Evolutionary conservation across 2,888 invertebrate species (phyloP).

Genomic region (Pyrgus malvae): DNA sequence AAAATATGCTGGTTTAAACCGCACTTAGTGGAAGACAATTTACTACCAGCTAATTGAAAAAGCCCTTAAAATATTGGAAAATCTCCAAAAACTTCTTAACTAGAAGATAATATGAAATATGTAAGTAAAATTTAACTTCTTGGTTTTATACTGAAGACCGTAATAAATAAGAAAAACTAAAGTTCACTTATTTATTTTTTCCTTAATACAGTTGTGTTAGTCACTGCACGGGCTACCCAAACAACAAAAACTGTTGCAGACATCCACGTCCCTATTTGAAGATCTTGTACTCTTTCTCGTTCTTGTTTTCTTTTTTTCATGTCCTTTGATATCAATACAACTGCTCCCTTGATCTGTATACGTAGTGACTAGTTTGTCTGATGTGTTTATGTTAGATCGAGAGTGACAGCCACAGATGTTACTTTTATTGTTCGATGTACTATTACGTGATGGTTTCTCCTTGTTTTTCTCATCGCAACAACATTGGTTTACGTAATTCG

Average conservation of each 20-base stretch:
- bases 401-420: background rate
- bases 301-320: constrained; percentile 18
- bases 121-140: no score
- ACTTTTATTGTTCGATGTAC: background rate
- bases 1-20: no score
- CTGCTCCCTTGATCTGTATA: constrained; percentile 43
- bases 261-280: background rate
- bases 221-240: constrained; percentile 5
- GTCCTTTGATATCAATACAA: constrained; percentile 25
- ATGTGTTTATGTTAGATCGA: constrained; percentile 21
- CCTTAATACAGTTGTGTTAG: background rate
- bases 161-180: no score
- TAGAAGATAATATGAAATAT: no score
- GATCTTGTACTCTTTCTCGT: background rate
- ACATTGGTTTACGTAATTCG: background rate
- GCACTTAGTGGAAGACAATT: no score
- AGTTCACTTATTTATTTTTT: no score
- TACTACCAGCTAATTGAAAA: no score
- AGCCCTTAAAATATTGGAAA: no score
- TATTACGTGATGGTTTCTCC: constrained; percentile 1
- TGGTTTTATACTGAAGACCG: no score
- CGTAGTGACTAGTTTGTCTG: constrained; percentile 49
- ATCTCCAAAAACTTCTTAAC: no score
- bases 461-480: constrained; percentile 3
- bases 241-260: constrained; percentile 1